Conservation (phyloP, 2,888 invertebrate species). For the Tipula lateralis region DNA sequence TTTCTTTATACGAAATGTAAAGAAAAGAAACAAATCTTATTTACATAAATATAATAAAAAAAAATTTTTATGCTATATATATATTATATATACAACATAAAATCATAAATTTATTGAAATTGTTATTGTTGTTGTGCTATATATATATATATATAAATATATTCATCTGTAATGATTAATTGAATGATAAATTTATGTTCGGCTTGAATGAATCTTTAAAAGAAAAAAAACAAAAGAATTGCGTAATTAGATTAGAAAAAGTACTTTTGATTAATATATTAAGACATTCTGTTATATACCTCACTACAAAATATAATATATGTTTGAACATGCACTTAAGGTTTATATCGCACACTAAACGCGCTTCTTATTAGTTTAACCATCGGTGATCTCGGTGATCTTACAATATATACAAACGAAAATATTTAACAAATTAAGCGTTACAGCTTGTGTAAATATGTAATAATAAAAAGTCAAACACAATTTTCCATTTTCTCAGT, state of each 20-base stretch:
- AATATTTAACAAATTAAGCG: neutral
- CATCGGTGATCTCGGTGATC: neutral
- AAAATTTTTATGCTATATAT: neutral
- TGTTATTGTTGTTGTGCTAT: neutral
- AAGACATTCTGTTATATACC: neutral
- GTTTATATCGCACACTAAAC: neutral
- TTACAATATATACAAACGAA: neutral
- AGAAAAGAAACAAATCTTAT: neutral
- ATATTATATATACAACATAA: neutral
- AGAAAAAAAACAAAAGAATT: neutral
- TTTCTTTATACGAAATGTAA: neutral
- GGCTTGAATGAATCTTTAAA: neutral
- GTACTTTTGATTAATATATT: neutral
- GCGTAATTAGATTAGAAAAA: neutral
- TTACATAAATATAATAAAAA: slow-evolving; percentile 19
- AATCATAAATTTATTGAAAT: slow-evolving; percentile 5
- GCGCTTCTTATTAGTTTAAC: neutral
- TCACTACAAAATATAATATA: neutral
- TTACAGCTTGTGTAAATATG: neutral
- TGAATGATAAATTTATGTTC: slow-evolving; percentile 5
- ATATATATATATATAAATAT: neutral
- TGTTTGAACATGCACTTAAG: neutral
- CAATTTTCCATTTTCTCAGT: neutral
- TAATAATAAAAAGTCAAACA: neutral
- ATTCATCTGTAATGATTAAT: neutral